Evolutionary conservation across 2,113 vertebrate species (phyloP), one percentile per base, ranked within the genome.

Genomic region (Orientallactaga bullata): DNA sequence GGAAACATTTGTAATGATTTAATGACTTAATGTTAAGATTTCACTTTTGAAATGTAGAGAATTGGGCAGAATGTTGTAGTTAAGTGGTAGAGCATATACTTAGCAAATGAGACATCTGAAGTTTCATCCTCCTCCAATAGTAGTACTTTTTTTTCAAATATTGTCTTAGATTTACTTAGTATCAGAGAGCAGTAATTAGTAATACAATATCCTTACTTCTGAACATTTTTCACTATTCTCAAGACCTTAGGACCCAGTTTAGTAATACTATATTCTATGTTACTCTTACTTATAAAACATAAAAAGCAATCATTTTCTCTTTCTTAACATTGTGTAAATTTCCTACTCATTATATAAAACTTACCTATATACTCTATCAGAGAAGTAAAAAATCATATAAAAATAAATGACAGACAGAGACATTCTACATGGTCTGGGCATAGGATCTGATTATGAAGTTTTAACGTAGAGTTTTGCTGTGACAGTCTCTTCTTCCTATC

Each of bases 61-160:
- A 42, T 58, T 42, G 7, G 2, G 1, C 2, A 20, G 18, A 55
- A 2, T 2, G 8, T 2, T 60, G 23, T 20, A 42, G 7, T 17
- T 85, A 3, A 42, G 2, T 30, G 21, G 24, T 12, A 26, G 4
- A 66, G 28, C 47, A 66, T 32, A 35, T 83, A 1, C 13, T 74
- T 76, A 74, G 42, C 2, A 30, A 26, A 35, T 4, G 0, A 30
- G 7, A 23, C 10, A 21, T 0, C 1, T 9, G 17, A 37, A 2
- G 39, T 66, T 83, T 2, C 7, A 37, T 66, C 24, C 47, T 63
- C 7, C 11, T n/a, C 15, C 66, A 51, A 21, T 35, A 69, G 4
- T 8, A 16, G 21, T 35, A 32, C 83, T 42, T 71, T 0, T 74
- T 81, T 82, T 90, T 0, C 37, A 11, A 3, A 73, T 17, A 51